Evolutionary conservation across 2,113 vertebrate genomes (phyloP), one percentile per base, ranked within the genome.

Genomic region (Tangachromis dhanisi): DNA sequence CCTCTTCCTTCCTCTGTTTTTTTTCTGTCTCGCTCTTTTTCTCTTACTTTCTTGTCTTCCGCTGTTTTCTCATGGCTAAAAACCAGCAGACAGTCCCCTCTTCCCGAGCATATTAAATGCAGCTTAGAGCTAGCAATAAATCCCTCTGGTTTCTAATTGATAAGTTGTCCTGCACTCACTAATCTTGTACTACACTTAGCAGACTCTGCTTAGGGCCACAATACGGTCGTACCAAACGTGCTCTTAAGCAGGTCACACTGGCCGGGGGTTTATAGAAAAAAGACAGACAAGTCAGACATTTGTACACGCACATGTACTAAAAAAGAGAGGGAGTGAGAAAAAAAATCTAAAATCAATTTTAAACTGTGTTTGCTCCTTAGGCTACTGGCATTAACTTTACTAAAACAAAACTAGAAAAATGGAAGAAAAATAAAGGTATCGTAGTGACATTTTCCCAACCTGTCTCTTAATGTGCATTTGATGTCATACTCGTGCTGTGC

Each of bases 121-220:
- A 80, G 59, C 78, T 57, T 38, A 54, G 10, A 81, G 85, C 81
- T 68, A 87, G 76, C 40, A 81, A 76, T 71, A 78, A 80, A 76
- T 89, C 35, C 71, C 79, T 83, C 85, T 61, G 26, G 26, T 66
- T 83, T 57, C 42, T 40, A 91, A 93, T 82, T 90, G 86, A 80
- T 88, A 66, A 76, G 11, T 83, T 87, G 54, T 61, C 61, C 26
- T 78, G 10, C 47, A 40, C 57, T 76, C 13, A 76, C 49, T 66
- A 86, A 79, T 89, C 73, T 85, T 80, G 4, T 49, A 10, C 35
- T 83, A 35, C 79, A 81, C 63, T 87, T 78, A 76, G 33, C 21
- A 57, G 47, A 76, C 47, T 54, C 61, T 54, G 73, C 45, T 51
- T 7, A 80, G 29, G 47, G 42, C 26, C 63, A 59, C 5, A 11